Evolutionary conservation across 2,797 vertebrate species (phyloP).

Genomic region (Alca torda): DNA sequence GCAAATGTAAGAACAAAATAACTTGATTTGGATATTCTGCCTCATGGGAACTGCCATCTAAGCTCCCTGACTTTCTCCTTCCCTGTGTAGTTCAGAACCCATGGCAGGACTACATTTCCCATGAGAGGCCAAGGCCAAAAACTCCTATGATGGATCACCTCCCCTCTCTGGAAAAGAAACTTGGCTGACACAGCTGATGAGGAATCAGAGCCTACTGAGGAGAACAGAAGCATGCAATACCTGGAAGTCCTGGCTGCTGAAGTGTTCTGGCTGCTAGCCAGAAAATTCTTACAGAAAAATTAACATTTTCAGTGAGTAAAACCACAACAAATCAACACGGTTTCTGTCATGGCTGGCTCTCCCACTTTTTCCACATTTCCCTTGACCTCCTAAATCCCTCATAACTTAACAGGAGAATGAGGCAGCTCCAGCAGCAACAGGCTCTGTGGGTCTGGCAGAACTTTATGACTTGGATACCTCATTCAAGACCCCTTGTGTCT

Average conservation of each 20-base stretch:
- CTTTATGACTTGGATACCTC: neutral
- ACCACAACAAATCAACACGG: neutral
- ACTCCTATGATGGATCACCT: neutral
- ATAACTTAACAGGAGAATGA: neutral
- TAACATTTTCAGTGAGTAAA: neutral
- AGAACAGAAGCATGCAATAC: neutral
- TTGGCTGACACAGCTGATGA: neutral
- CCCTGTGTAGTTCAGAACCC: neutral
- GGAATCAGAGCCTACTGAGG: neutral
- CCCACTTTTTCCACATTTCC: neutral
- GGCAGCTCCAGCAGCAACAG: neutral
- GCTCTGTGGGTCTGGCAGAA: neutral
- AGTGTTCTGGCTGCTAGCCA: neutral
- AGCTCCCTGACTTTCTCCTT: neutral
- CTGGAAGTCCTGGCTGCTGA: slow-evolving; percentile 1
- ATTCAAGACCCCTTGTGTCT: neutral
- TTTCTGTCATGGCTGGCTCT: neutral
- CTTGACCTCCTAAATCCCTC: neutral
- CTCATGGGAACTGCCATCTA: neutral
- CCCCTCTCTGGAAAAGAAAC: neutral
- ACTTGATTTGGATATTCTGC: neutral
- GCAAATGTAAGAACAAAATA: neutral
- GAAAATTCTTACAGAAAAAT: neutral
- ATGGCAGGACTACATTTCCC: neutral
- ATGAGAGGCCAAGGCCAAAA: neutral